A percentile compares a stretch with the other conserved stretches of the same genome.
These are phyloP conservation scores for Cerastis rubricosa DNA, from an alignment of 2,888 invertebrate genomes.

Conservation along the genomic window DNA sequence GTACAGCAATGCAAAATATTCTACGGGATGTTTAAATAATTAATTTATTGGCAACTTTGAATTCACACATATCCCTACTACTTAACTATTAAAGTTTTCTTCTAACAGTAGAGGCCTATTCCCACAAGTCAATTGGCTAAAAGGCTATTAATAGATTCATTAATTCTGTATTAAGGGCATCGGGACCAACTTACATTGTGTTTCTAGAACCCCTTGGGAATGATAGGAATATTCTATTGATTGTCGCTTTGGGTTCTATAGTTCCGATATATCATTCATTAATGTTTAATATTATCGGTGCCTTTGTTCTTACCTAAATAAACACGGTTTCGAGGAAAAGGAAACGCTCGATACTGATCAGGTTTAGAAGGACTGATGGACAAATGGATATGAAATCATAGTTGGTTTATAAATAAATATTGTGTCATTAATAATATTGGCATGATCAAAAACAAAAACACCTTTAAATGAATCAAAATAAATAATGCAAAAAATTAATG, in stretches of 20 bases:
- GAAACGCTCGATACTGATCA: neutral
- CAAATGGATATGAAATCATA: neutral
- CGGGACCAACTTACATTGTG: conserved; percentile 24
- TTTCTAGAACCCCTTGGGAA: conserved; percentile 8
- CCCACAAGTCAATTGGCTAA: conserved; percentile 23
- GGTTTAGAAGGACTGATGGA: neutral
- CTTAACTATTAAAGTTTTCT: neutral
- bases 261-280: conserved; percentile 7
- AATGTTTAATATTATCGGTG: conserved; percentile 18
- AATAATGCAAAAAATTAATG: too few species aligned
- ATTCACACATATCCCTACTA: too few species aligned
- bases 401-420: too few species aligned
- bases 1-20: neutral
- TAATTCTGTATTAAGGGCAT: neutral
- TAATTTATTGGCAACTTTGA: too few species aligned
- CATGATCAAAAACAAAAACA: too few species aligned
- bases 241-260: conserved; percentile 11
- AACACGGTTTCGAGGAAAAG: neutral
- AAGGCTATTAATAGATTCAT: conserved; percentile 33
- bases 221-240: conserved; percentile 19
- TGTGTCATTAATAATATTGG: too few species aligned
- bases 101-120: neutral
- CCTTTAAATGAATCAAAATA: too few species aligned
- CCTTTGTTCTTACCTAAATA: conserved; percentile 12
- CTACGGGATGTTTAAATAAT: too few species aligned